These are phyloP conservation scores for Pteropus alecto DNA, from an alignment of 2,113 vertebrate genomes.

Conservation along the genomic window DNA sequence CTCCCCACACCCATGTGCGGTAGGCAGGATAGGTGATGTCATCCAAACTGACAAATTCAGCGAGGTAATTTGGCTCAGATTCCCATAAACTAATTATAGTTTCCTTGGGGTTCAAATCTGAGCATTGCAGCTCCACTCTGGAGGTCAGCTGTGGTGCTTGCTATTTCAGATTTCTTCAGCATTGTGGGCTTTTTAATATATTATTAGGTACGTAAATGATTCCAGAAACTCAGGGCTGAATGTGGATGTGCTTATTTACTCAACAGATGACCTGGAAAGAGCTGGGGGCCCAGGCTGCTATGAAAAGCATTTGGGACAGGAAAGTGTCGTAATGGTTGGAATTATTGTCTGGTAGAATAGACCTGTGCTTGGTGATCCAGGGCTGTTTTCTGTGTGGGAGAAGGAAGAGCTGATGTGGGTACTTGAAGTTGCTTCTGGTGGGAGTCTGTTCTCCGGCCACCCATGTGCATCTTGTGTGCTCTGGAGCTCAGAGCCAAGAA, in stretches of 20 bases:
- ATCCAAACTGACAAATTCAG: background rate
- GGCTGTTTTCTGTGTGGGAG: background rate
- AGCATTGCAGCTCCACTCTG: background rate
- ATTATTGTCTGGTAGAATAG: background rate
- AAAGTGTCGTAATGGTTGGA: background rate
- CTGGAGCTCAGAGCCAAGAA: constrained; percentile 45
- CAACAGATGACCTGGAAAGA: background rate
- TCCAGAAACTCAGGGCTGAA: background rate
- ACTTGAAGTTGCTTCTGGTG: background rate
- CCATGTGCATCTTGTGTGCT: background rate
- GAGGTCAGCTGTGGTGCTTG: background rate
- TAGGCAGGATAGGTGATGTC: background rate
- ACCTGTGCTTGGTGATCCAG: background rate
- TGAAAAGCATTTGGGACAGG: background rate
- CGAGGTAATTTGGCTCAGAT: background rate
- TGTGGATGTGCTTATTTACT: background rate
- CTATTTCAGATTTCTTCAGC: background rate
- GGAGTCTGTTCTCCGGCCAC: background rate
- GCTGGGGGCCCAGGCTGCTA: background rate
- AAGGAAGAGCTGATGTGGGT: background rate
- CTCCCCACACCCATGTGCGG: background rate
- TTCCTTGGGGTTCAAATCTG: constrained; percentile 1
- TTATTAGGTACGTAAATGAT: background rate
- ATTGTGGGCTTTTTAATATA: background rate
- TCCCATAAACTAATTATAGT: background rate